Percentiles rank a stretch among this genome's conserved stretches.
These are phyloP conservation scores for Osmoderma eremita DNA, from an alignment of 2,888 invertebrate species.

Conservation along the genomic window DNA sequence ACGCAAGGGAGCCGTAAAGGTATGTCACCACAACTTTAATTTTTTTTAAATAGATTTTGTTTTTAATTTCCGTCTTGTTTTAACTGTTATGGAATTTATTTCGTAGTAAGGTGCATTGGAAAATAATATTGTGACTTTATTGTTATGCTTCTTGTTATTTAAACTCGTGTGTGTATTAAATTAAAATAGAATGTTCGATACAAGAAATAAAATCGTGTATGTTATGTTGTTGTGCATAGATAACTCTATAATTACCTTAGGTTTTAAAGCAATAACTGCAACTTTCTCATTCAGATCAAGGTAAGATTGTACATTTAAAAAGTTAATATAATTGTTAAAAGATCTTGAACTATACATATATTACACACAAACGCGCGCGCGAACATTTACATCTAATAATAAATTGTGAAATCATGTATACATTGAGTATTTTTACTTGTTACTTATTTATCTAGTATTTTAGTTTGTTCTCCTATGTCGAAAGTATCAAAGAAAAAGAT, in stretches of 20 bases:
- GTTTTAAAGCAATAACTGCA: slow-evolving; percentile 22
- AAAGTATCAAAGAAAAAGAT: background rate
- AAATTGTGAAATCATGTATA: too few species aligned
- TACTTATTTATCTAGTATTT: too few species aligned
- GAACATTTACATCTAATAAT: too few species aligned
- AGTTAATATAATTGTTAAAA: slow-evolving; percentile 9
- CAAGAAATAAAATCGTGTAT: background rate
- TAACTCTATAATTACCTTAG: slow-evolving; percentile 19
- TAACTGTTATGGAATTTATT: background rate
- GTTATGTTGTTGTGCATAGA: slow-evolving; percentile 2
- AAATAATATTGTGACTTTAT: background rate
- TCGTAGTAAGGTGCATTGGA: background rate
- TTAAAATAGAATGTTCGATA: background rate
- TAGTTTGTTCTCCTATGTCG: too few species aligned
- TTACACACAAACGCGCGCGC: background rate
- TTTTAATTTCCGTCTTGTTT: too few species aligned
- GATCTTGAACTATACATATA: slow-evolving; percentile 30
- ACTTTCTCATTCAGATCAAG: slow-evolving; percentile 36
- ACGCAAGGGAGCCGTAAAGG: slow-evolving; percentile 29
- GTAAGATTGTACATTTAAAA: slow-evolving; percentile 25
- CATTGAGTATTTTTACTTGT: too few species aligned
- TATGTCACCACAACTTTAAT: slow-evolving; percentile 9
- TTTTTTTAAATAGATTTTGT: too few species aligned
- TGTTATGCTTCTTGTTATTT: background rate
- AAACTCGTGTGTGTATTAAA: background rate